Evolutionary conservation across 1,140 invertebrate species (phyloP), one percentile per base, ranked within the genome.

Genomic region (Penaeus indicus): DNA sequence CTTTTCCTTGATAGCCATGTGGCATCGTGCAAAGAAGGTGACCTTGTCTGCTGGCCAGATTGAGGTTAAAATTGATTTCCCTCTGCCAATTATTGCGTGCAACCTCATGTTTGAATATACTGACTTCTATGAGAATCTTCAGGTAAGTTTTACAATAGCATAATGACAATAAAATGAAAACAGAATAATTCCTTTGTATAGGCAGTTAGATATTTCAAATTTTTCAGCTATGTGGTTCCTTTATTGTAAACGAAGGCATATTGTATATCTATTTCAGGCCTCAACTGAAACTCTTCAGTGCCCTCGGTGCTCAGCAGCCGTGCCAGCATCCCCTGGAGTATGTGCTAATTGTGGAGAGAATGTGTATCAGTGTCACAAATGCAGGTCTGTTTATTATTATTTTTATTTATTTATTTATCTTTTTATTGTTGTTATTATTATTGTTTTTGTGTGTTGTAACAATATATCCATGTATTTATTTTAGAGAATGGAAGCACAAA

Each of bases 91-190:
- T 72, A 96, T 98, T 1, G 98, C 98, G 0, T 99, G 98, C 92
- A 99, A 99, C 93, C 93, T 99, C n/a, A 99, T 99, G 97, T 97
- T 99, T 92, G 98, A 99, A 92, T 99, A 99, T 93, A 96, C 97
- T 0, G 98, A 99, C 92, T 99, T 99, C 93, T 99, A 98, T 92
- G 98, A 99, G 92, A 98, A 96, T 92, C 95, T 95, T 91, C 96
- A 95, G 84, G 91, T 90, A 47, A n/a, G n/a, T 63, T 10, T 60
- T 80, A 16, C 22, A 21, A 75, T 11, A 42, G 38, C n/a, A 4
- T 75, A 18, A 25, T 75, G 27, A 22, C 4, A 32, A 7, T 7
- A 18, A 75, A 75, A 32, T 42, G 18, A 22, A 11, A 11, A 75
- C 13, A n/a, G 3, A 25, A 75, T 75, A 18, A 75, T 25, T 72